phyloP scores from a whole-genome alignment of 2,113 vertebrate species.

The Pteropus alecto region DNA sequence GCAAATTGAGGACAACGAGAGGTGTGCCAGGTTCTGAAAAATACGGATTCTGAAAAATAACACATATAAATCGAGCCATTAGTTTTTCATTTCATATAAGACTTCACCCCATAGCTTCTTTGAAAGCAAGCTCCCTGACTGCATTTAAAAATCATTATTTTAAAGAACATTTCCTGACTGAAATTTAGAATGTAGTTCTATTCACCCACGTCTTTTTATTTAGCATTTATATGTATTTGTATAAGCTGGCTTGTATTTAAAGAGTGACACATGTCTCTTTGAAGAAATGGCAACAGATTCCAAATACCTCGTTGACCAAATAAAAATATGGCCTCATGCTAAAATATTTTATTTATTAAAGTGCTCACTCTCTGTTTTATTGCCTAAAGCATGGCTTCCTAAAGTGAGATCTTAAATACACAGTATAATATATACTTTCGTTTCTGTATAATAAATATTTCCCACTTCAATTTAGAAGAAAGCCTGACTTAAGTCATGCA shows the following conservation, averaged over 20 bases:
- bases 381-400: neutral
- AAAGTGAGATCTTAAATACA: neutral
- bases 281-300: neutral
- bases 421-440: neutral
- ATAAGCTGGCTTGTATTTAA: neutral
- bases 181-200: neutral
- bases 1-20: neutral
- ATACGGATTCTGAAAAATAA: neutral
- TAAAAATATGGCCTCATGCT: neutral
- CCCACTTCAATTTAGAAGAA: neutral
- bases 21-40: neutral
- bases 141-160: neutral
- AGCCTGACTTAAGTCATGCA: neutral
- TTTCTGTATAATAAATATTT: conserved; percentile 2
- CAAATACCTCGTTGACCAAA: neutral
- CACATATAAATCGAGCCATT: neutral
- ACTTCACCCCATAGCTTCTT: neutral
- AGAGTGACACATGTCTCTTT: neutral
- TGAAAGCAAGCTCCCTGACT: neutral
- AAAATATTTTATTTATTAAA: conserved; percentile 18
- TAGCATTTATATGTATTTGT: neutral
- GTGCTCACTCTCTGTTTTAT: neutral
- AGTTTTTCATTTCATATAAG: neutral
- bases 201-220: neutral
- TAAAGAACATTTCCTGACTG: neutral